phyloP scores from a whole-genome alignment of 2,797 vertebrate species.

The Malurus leucopterus region DNA sequence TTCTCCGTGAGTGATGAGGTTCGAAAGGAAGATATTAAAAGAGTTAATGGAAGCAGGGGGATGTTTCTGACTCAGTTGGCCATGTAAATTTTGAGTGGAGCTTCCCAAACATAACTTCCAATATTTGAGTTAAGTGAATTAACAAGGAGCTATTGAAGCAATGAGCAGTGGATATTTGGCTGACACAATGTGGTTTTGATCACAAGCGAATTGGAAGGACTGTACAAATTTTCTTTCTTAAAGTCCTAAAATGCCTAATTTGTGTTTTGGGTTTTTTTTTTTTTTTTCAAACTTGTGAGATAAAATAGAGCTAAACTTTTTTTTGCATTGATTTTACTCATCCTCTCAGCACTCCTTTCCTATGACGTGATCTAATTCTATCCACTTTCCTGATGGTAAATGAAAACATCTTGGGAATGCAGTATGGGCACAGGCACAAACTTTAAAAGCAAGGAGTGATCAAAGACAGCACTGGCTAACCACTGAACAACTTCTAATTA shows the following conservation, averaged over 20 bases:
- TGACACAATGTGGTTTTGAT: slow-evolving; percentile 30
- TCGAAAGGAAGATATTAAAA: slow-evolving; percentile 50
- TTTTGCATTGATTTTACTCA: background rate
- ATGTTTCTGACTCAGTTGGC: slow-evolving; percentile 19
- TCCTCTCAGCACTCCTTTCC: background rate
- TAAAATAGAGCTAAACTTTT: background rate
- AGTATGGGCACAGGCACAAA: background rate
- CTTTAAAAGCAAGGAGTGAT: slow-evolving; percentile 42
- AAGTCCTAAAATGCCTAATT: background rate
- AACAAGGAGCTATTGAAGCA: slow-evolving; percentile 50
- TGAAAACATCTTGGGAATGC: slow-evolving; percentile 50
- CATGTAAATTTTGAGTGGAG: slow-evolving; percentile 50
- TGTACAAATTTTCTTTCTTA: background rate
- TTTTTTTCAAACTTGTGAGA: background rate
- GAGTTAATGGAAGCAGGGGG: slow-evolving; percentile 56
- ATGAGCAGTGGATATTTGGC: slow-evolving; percentile 27
- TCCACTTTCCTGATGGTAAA: background rate
- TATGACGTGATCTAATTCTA: slow-evolving; percentile 12
- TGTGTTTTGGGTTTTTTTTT: background rate
- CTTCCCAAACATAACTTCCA: slow-evolving; percentile 46
- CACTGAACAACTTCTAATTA: slow-evolving; percentile 52
- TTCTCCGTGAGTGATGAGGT: slow-evolving; percentile 28
- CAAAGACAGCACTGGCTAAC: slow-evolving; percentile 34
- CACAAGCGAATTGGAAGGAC: background rate
- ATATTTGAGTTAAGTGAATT: slow-evolving; percentile 51